Percentiles rank a stretch among this genome's conserved stretches.
Conservation (phyloP, 2,888 invertebrate genomes). For the Lamellibrachia columna region DNA sequence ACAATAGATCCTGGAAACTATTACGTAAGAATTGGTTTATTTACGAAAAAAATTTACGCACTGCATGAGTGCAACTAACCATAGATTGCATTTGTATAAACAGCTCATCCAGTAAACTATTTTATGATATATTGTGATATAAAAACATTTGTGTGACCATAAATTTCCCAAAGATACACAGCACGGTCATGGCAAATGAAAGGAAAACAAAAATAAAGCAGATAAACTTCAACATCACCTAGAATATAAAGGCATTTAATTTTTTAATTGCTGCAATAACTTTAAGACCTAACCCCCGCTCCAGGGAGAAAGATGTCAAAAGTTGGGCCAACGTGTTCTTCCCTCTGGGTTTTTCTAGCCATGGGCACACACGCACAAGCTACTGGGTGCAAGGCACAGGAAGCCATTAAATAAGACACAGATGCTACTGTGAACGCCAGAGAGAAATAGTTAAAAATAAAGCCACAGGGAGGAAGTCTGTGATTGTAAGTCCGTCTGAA, state of each 20-base stretch:
- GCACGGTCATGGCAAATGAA: neutral
- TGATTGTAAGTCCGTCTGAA: neutral
- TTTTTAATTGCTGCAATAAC: neutral
- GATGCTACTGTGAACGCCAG: neutral
- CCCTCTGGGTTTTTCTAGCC: neutral
- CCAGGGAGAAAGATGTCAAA: neutral
- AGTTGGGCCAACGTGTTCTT: neutral
- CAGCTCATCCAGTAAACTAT: no score
- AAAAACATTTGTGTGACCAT: no score
- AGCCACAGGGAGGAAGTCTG: neutral
- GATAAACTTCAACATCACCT: neutral
- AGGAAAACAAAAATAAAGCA: neutral
- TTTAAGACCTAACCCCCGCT: neutral
- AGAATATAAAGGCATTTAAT: neutral
- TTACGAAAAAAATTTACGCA: neutral
- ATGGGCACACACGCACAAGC: neutral
- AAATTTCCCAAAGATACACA: no score
- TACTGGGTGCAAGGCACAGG: neutral
- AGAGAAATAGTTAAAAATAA: neutral
- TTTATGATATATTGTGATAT: no score
- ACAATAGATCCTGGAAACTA: neutral
- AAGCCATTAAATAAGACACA: neutral
- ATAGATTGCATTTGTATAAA: no score
- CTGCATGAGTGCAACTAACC: no score
- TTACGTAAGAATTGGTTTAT: neutral